phyloP scores from a whole-genome alignment of 2,797 vertebrate genomes.

The Parotocinclus haroldoi region DNA sequence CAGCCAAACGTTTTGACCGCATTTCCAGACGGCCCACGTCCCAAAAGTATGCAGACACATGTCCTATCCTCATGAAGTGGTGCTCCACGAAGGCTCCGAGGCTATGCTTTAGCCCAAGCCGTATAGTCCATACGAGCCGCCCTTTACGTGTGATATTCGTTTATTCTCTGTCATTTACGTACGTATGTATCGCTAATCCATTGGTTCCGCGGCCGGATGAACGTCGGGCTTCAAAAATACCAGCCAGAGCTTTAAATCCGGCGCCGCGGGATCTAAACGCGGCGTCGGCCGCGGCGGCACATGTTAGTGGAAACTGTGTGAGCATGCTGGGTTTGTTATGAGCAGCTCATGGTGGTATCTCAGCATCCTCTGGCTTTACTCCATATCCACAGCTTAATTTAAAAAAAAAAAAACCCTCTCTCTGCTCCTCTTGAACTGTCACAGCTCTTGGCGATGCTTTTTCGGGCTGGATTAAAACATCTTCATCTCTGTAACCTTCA shows the following conservation, averaged over 20 bases:
- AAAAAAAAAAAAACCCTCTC: constrained; percentile 12
- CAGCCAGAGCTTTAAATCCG: background rate
- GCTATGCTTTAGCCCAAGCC: background rate
- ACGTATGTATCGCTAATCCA: background rate
- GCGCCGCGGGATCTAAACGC: background rate
- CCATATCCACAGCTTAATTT: constrained; percentile 16
- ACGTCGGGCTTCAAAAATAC: background rate
- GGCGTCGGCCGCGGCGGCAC: background rate
- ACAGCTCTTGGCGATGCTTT: background rate
- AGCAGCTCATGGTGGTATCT: constrained; percentile 15
- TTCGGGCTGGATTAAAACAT: too few relatives aligned
- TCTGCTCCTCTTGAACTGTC: background rate
- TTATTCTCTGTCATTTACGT: background rate
- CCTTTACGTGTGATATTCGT: background rate
- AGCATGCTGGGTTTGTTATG: constrained; percentile 7
- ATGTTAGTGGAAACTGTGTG: background rate
- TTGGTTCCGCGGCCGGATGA: background rate
- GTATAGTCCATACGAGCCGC: too few relatives aligned
- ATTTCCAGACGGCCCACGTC: too few relatives aligned
- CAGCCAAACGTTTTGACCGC: too few relatives aligned
- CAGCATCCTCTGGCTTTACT: constrained; percentile 18
- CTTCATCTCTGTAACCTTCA: too few relatives aligned
- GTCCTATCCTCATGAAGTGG: too few relatives aligned
- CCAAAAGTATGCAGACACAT: too few relatives aligned
- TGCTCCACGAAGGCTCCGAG: background rate